Conservation (phyloP, 2,797 vertebrate genomes). For the Onychomys arenicola region DNA sequence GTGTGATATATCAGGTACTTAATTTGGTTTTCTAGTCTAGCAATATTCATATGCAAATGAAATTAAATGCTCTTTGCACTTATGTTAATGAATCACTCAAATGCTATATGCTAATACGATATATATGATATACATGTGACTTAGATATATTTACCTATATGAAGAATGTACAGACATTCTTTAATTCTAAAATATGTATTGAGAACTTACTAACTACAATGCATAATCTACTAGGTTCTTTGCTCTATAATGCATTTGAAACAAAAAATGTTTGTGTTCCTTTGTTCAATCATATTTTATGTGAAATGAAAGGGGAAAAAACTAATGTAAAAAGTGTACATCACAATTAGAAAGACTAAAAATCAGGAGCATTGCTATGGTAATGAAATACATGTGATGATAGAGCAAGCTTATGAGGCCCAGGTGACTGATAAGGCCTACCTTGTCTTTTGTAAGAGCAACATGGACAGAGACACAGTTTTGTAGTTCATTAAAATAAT, state of each 20-base stretch:
- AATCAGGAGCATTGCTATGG: neutral
- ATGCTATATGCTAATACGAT: neutral
- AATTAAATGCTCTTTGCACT: neutral
- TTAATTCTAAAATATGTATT: slow-evolving; percentile 16
- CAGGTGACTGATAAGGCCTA: neutral
- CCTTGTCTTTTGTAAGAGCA: slow-evolving; percentile 8
- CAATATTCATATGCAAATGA: neutral
- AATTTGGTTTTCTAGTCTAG: neutral
- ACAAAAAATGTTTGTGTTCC: neutral
- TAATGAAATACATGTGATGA: neutral
- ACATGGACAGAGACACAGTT: neutral
- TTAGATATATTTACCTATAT: neutral
- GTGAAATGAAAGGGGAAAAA: neutral
- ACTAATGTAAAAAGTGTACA: neutral
- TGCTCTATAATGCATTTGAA: neutral
- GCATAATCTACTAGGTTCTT: slow-evolving; percentile 1
- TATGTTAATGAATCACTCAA: slow-evolving; percentile 38
- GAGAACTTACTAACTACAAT: neutral
- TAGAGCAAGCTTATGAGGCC: neutral
- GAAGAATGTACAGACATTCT: neutral
- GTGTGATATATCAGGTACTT: neutral
- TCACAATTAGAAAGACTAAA: neutral
- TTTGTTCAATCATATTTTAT: slow-evolving; percentile 43
- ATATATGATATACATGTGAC: no score
- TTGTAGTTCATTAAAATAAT: neutral